phyloP scores from a whole-genome alignment of 1,140 invertebrate species.

The Psix sp. region DNA sequence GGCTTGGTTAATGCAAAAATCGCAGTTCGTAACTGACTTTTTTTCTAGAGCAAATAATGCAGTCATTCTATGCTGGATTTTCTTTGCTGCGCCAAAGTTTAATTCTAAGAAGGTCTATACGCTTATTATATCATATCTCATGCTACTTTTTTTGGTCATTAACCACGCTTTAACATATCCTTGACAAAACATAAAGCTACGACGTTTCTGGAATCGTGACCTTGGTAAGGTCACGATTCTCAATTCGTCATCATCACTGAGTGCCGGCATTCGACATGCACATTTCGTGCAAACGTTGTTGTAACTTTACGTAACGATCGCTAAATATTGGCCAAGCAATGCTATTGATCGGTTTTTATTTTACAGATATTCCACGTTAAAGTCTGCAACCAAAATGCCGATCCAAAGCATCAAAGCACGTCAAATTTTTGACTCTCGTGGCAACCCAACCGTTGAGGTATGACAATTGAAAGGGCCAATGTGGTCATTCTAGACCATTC shows the following conservation, averaged over 20 bases:
- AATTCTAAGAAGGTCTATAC: conserved; percentile 21
- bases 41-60: conserved; percentile 15
- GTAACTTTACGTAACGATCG: conserved; percentile 3
- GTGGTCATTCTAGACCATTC: no score
- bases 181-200: neutral
- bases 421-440: conserved; percentile 98
- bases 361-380: conserved; percentile 59
- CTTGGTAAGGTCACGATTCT: conserved; percentile 45
- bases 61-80: conserved; percentile 23
- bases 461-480: no score
- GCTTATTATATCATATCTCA: conserved; percentile 4
- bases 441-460: conserved; percentile 98
- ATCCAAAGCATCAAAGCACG: conserved; percentile 93
- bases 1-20: neutral
- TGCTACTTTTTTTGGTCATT: conserved; percentile 1
- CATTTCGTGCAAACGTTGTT: neutral
- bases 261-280: conserved; percentile 8
- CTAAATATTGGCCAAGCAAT: neutral
- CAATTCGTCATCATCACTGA: neutral
- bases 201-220: conserved; percentile 31
- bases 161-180: neutral
- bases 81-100: conserved; percentile 25
- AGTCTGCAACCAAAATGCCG: conserved; percentile 79
- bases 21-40: conserved; percentile 7
- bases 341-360: conserved; percentile 1